Evolutionary conservation across 2,797 vertebrate species (phyloP), one percentile per base, ranked within the genome.

Genomic region (Chloroceryle inda): DNA sequence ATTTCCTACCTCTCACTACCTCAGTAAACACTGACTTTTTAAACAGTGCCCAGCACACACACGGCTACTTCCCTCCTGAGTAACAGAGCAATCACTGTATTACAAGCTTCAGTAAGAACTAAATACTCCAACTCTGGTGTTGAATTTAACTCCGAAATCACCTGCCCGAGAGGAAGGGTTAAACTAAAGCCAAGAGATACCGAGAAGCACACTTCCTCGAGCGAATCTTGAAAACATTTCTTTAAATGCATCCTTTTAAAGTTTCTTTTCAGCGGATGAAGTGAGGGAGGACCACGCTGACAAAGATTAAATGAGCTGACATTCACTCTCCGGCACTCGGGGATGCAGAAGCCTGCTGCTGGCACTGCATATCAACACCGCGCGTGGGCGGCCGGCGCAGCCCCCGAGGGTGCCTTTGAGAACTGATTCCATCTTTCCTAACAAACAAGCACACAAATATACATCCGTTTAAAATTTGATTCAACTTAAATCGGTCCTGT

Each of bases 261-360:
- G 53, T 80, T 64, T 40, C 55, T 78, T 84, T 91, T 69, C 85
- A 63, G 87, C 1, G 66, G 66, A 45, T 69, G 66, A 62, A 68
- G 72, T 23, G 80, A 85, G 89, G 91, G 95, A 96, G 87, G 87
- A 13, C 38, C 75, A 9, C 0, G 20, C 78, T 94, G 94, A 89
- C 94, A 95, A 49, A 84, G 94, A 88, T 92, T 45, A 89, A 95
- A 85, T 0, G 85, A 88, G 89, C 79, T 94, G 96, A 94, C 89
- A 76, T 91, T 95, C 82, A 37, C 78, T 86, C 66, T 7, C 23
- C 1, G 1, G 76, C 67, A 9, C 59, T 59, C 50, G 6, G 64
- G 85, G 83, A 26, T 3, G 27, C 85, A 40, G 38, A 6, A 72
- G 73, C 53, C 93, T 33, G 77, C 78, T 76, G 77, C 81, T 38